Percentiles rank a stretch among this genome's conserved stretches.
Conservation (phyloP, 2,113 vertebrate species). For the Tragelaphus strepsiceros region DNA sequence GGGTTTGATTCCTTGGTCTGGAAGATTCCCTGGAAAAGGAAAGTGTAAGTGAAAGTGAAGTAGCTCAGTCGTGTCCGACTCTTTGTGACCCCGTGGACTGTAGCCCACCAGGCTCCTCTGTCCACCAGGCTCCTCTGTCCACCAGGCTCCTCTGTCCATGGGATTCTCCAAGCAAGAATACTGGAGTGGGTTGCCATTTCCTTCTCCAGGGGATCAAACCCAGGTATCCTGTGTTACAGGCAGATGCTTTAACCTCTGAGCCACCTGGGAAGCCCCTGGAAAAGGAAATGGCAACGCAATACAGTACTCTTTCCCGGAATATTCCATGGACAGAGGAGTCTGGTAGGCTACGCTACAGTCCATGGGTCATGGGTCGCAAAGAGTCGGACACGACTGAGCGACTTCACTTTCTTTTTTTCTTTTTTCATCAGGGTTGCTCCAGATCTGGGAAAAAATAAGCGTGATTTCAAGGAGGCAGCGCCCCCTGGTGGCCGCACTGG, state of each 20-base stretch:
- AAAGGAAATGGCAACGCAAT: background rate
- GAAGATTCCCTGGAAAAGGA: background rate
- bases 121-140: too few relatives aligned
- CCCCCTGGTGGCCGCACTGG: background rate
- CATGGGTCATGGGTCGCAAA: background rate
- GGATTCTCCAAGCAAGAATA: too few relatives aligned
- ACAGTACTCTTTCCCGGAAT: background rate
- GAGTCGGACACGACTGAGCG: background rate
- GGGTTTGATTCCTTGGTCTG: background rate
- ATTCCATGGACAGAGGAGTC: background rate
- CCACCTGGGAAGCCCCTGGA: background rate
- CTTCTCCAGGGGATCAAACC: too few relatives aligned
- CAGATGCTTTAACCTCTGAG: too few relatives aligned
- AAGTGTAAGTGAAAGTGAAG: too few relatives aligned
- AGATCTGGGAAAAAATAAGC: background rate
- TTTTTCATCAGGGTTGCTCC: background rate
- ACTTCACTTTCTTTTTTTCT: background rate
- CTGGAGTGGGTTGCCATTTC: too few relatives aligned
- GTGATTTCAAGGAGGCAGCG: background rate
- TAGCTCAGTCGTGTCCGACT: too few relatives aligned
- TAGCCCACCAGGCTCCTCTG: too few relatives aligned
- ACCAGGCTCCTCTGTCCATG: too few relatives aligned
- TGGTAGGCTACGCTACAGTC: background rate
- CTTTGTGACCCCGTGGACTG: too few relatives aligned
- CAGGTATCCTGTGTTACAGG: too few relatives aligned